These are phyloP conservation scores for Bombyx mandarina DNA, from an alignment of 1,140 invertebrate genomes.

Conservation along the genomic window DNA sequence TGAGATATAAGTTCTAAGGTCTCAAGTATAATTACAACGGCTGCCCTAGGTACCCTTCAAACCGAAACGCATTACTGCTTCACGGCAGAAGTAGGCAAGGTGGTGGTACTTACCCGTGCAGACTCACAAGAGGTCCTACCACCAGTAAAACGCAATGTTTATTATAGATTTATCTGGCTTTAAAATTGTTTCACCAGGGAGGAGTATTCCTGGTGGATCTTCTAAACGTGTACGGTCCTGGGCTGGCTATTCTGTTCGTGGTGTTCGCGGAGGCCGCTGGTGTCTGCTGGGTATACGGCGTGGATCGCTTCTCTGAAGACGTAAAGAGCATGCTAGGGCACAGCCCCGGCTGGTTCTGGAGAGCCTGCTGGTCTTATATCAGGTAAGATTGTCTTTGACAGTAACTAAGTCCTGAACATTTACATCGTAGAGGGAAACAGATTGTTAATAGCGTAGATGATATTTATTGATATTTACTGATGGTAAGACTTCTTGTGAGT, in stretches of 20 bases:
- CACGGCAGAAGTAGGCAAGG: too few relatives aligned
- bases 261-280: slow-evolving; percentile 97
- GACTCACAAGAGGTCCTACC: too few relatives aligned
- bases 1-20: too few relatives aligned
- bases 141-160: neutral
- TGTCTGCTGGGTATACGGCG: slow-evolving; percentile 97
- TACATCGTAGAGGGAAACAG: too few relatives aligned
- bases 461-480: too few relatives aligned
- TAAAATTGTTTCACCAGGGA: slow-evolving; percentile 70
- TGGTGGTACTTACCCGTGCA: too few relatives aligned
- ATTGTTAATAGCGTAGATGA: too few relatives aligned
- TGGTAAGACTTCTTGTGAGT: too few relatives aligned
- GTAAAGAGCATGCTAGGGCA: slow-evolving; percentile 94
- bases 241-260: slow-evolving; percentile 95
- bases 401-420: too few relatives aligned
- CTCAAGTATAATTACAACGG: too few relatives aligned
- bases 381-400: slow-evolving; percentile 58
- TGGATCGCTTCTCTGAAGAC: slow-evolving; percentile 88
- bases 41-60: too few relatives aligned
- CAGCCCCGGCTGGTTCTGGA: slow-evolving; percentile 90
- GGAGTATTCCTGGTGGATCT: slow-evolving; percentile 96
- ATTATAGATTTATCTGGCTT: neutral
- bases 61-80: too few relatives aligned
- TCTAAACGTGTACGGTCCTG: slow-evolving; percentile 95
- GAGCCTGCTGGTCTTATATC: slow-evolving; percentile 93